Percentiles rank a stretch among this genome's conserved stretches.
Evolutionary conservation across 2,797 vertebrate species (phyloP).

Genomic region (Amblyraja radiata): DNA sequence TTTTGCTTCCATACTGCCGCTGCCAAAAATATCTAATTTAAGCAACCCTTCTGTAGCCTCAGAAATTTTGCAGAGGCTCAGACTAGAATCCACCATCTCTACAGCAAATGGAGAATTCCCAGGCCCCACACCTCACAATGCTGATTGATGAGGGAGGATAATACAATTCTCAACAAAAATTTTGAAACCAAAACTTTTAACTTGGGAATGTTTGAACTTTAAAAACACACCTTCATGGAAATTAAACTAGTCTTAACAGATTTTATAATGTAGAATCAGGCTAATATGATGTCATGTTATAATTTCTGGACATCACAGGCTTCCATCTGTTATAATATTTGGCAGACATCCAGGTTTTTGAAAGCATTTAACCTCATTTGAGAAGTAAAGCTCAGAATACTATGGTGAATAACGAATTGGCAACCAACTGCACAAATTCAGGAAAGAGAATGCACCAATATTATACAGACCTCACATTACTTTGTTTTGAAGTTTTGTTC

Average conservation of each 20-base stretch:
- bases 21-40: not conserved
- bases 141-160: not conserved
- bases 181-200: not conserved
- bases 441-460: not conserved
- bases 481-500: slow-evolving; percentile 3
- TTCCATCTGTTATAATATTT: slow-evolving; percentile 1
- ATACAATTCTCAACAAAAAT: not conserved
- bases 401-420: not conserved
- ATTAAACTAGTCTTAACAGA: not conserved
- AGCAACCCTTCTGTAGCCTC: not conserved
- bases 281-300: not conserved
- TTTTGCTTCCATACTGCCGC: not conserved
- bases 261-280: not conserved
- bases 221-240: not conserved
- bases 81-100: not conserved
- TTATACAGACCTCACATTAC: not conserved
- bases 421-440: not conserved
- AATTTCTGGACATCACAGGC: not conserved
- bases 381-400: not conserved
- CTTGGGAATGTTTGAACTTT: not conserved
- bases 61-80: not conserved
- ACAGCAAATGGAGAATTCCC: too few species aligned
- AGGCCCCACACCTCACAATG: not conserved
- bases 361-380: too few species aligned
- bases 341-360: not conserved